phyloP scores from a whole-genome alignment of 2,797 vertebrate species.

The Petrocephalus sullivani region DNA sequence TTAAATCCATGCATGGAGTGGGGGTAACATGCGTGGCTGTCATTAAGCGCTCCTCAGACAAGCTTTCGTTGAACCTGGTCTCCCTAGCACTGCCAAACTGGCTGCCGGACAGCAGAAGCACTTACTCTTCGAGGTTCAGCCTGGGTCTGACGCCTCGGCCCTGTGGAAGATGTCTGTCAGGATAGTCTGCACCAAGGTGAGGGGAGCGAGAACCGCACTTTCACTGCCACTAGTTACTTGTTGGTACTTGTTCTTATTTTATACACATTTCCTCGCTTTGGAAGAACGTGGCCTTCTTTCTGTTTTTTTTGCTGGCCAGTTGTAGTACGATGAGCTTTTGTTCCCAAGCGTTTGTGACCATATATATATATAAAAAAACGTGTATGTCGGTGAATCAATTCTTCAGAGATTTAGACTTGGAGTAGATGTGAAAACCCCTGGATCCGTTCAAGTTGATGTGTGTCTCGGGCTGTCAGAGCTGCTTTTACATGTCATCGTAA shows the following conservation, averaged over 20 bases:
- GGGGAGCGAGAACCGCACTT: background rate
- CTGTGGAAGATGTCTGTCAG: slow-evolving; percentile 92
- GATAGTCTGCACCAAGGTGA: slow-evolving; percentile 93
- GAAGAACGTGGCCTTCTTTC: background rate
- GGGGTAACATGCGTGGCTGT: background rate
- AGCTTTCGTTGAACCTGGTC: background rate
- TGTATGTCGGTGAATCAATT: background rate
- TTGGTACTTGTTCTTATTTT: background rate
- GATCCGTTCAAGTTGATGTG: background rate
- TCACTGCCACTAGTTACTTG: background rate
- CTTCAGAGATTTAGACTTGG: background rate
- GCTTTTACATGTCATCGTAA: background rate
- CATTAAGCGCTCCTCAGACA: background rate
- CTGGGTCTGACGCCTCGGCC: slow-evolving; percentile 86
- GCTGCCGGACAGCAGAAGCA: slow-evolving; percentile 88
- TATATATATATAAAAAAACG: background rate
- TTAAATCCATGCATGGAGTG: background rate
- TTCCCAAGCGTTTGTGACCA: background rate
- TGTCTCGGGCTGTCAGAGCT: background rate
- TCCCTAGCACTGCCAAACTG: slow-evolving; percentile 78
- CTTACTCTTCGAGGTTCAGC: slow-evolving; percentile 91
- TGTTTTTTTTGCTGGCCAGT: background rate
- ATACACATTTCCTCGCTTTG: background rate
- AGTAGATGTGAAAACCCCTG: background rate
- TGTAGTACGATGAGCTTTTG: background rate